Percentiles rank a stretch among this genome's conserved stretches.
phyloP scores from a whole-genome alignment of 2,888 invertebrate species.

The Artemia sinica region DNA sequence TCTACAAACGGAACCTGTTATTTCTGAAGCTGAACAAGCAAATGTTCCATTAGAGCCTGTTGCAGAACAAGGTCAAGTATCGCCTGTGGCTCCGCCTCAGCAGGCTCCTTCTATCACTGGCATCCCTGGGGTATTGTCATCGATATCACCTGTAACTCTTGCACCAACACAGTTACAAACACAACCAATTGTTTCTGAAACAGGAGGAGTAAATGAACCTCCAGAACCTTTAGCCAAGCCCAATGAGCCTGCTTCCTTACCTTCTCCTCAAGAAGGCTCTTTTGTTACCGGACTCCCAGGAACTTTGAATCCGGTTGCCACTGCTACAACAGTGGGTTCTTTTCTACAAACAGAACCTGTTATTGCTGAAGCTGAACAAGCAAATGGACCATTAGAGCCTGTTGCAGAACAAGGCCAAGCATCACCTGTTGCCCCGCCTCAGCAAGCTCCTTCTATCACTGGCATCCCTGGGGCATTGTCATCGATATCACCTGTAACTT shows the following conservation, averaged over 20 bases:
- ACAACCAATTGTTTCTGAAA: not conserved
- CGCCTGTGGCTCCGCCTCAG: not conserved
- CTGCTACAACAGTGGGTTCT: not conserved
- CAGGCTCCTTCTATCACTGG: not conserved
- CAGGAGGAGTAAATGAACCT: not conserved
- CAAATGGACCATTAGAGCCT: not conserved
- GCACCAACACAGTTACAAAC: not conserved
- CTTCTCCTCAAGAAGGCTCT: not conserved
- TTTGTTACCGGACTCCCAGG: not conserved
- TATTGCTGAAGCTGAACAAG: not conserved
- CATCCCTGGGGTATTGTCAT: not conserved
- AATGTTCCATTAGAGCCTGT: not conserved
- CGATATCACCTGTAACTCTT: not conserved
- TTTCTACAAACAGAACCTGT: not conserved
- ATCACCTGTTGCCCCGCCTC: not conserved
- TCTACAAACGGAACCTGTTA: not conserved
- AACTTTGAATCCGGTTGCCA: not conserved
- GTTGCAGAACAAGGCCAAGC: not conserved
- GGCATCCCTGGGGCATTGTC: constrained; percentile 8
- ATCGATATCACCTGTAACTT: constrained; percentile 9
- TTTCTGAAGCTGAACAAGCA: not conserved
- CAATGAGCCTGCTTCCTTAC: not conserved
- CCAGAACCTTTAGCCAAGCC: not conserved
- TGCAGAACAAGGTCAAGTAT: not conserved
- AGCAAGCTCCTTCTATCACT: not conserved